These are phyloP conservation scores for Lasioglossum figueresi DNA, from an alignment of 2,888 invertebrate species.

Conservation along the genomic window DNA sequence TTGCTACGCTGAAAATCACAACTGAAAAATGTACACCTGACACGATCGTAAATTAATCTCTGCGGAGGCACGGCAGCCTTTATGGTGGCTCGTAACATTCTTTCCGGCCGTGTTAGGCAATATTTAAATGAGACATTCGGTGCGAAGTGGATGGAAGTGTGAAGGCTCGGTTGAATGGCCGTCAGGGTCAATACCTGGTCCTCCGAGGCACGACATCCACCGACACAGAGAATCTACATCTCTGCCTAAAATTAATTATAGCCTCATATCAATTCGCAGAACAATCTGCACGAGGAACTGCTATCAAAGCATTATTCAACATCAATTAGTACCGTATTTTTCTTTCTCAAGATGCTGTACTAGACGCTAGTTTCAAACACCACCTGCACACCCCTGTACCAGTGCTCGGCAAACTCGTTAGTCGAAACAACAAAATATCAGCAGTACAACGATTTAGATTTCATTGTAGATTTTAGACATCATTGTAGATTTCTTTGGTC, in stretches of 20 bases:
- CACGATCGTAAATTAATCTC: constrained; percentile 9
- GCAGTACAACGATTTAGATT: too few species aligned
- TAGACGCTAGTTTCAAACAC: too few species aligned
- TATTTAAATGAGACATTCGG: constrained; percentile 25
- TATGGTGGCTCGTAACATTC: constrained; percentile 13
- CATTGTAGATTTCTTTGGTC: too few species aligned
- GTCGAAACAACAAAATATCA: too few species aligned
- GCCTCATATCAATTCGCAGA: background rate
- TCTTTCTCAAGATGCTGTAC: too few species aligned
- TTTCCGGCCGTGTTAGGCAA: constrained; percentile 11
- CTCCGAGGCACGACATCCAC: background rate
- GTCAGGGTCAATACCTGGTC: constrained; percentile 7
- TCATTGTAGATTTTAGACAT: too few species aligned
- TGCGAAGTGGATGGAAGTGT: constrained; percentile 14
- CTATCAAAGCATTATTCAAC: background rate
- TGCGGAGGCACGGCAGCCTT: background rate
- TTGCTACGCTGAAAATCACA: constrained; percentile 4
- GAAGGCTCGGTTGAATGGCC: constrained; percentile 17
- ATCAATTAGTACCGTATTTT: background rate
- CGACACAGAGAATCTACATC: background rate
- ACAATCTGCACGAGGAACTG: background rate
- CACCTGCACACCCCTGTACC: too few species aligned
- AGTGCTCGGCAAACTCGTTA: too few species aligned
- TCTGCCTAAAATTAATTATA: background rate
- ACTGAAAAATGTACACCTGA: constrained; percentile 13